Evolutionary conservation across 1,140 invertebrate genomes (phyloP), one percentile per base, ranked within the genome.

Genomic region (Caenorhabditis inopinata): DNA sequence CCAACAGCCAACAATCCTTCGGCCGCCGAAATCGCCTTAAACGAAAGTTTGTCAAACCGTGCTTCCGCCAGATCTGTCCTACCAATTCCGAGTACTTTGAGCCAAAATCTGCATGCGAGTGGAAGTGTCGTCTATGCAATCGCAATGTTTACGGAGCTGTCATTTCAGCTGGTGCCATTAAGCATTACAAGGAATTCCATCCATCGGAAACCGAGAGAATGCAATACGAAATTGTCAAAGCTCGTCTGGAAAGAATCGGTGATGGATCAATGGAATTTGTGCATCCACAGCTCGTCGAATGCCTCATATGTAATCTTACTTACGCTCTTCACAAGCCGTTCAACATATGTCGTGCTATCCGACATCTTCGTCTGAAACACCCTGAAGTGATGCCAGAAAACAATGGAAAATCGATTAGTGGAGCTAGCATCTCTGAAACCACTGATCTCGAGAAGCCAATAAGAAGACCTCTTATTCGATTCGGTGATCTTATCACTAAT

Each of bases 1-100:
- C 84, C 14, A 88, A 88, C 79, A 85, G 83, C 74, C 78, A 87
- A 29, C 88, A 88, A 87, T 76, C 68, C 12, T 88, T 88, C 49
- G 86, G 86, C 51, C 42, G 58, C 27, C 53, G 82, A 0, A 83
- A 83, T 32, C 81, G 80, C 23, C 78, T 79, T 1, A 84, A 84
- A 42, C 78, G 83, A 14, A 77, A 80, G 14, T 84, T 84, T 51
- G 74, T 84, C 1, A 82, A 83, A 62, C 83, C 83, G 3, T 68
- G 75, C 12, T 62, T 82, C 29, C 53, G 81, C n/a, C 79, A 82
- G 42, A 21, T 74, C 35, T 74, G 58, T 42, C 87, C 87, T 74
- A 21, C 53, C 21, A 78, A 89, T 32, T 80, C 88, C 21, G 85
- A 85, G 53, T 88, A 86, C n/a, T 84, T 84, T 11, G 85, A 86